Conservation (phyloP, 2,888 invertebrate genomes). For the Leucophora obtusa region DNA sequence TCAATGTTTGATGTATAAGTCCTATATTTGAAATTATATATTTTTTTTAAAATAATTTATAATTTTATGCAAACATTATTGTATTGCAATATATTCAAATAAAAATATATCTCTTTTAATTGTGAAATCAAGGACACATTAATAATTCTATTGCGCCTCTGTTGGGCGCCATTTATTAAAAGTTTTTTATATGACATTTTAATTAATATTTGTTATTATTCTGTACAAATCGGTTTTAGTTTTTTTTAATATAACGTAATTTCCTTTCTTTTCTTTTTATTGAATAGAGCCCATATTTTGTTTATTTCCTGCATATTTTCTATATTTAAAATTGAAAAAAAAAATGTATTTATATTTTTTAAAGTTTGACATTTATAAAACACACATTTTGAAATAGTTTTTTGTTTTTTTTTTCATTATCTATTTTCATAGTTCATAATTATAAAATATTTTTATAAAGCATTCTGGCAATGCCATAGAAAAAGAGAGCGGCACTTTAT, state of each 20-base stretch:
- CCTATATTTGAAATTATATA: no score
- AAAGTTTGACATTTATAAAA: conserved; percentile 13
- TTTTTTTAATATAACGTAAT: no score
- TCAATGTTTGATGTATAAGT: not conserved
- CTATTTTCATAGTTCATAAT: not conserved
- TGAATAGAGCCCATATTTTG: conserved; percentile 17
- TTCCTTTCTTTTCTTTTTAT: not conserved
- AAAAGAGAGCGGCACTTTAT: not conserved
- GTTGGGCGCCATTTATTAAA: no score
- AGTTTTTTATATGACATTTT: no score
- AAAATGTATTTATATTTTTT: conserved; percentile 13
- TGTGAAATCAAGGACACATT: no score
- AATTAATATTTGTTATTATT: no score
- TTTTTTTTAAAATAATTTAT: no score
- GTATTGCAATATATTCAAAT: no score
- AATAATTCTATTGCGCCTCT: no score
- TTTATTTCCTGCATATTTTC: not conserved
- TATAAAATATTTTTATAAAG: conserved; percentile 49
- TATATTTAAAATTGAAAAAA: not conserved
- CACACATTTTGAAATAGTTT: not conserved
- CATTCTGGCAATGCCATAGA: conserved; percentile 14
- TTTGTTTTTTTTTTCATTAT: not conserved
- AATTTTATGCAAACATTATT: no score
- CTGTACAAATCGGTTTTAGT: no score
- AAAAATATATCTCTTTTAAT: no score